Evolutionary conservation across 2,113 vertebrate genomes (phyloP).

Genomic region (Nothobranchius furzeri): DNA sequence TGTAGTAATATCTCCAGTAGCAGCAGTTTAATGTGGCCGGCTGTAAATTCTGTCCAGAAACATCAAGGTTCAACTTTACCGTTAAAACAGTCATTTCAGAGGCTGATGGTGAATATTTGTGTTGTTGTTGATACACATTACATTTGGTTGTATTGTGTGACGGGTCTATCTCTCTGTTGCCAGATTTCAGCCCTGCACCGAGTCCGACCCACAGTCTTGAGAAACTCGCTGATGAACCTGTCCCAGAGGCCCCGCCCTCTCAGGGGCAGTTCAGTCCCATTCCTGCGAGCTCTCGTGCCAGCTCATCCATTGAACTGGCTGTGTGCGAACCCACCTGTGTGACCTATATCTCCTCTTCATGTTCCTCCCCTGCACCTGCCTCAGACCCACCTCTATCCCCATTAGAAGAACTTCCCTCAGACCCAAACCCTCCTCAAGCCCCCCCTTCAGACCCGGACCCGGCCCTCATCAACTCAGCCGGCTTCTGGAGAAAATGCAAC

Average conservation of each 20-base stretch:
- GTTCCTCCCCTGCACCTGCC: background rate
- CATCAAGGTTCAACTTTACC: too few relatives aligned
- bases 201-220: background rate
- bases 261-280: rapidly evolving
- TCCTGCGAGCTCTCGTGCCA: background rate
- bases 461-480: background rate
- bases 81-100: too few relatives aligned
- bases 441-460: too few relatives aligned
- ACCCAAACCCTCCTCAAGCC: background rate
- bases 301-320: background rate
- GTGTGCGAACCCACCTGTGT: background rate
- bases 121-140: too few relatives aligned
- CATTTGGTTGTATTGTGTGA: too few relatives aligned
- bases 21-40: too few relatives aligned
- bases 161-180: background rate
- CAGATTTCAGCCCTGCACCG: background rate
- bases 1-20: too few relatives aligned
- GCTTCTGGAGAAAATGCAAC: slow-evolving; percentile 76
- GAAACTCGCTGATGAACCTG: background rate
- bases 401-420: background rate
- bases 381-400: background rate
- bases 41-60: too few relatives aligned
- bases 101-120: too few relatives aligned
- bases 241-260: background rate
- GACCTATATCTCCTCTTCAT: background rate